A percentile compares a stretch with the other conserved stretches of the same genome.
phyloP scores from a whole-genome alignment of 2,797 vertebrate species.

The Yasuhikotakia modesta region DNA sequence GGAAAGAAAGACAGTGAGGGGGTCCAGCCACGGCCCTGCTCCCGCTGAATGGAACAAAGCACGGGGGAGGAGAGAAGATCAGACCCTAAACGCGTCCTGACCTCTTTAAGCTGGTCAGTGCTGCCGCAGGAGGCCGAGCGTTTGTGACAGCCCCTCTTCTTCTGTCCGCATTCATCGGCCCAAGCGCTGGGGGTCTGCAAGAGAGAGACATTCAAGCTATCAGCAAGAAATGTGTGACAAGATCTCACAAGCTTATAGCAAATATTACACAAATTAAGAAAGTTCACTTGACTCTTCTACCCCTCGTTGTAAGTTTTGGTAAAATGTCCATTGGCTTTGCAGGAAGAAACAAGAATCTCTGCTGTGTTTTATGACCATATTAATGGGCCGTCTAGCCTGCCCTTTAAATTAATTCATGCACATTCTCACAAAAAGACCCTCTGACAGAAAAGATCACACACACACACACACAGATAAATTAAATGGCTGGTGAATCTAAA shows the following conservation, averaged over 20 bases:
- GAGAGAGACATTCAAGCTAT: constrained; percentile 41
- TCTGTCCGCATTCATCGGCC: constrained; percentile 81
- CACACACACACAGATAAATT: constrained; percentile 6
- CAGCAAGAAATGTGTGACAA: background rate
- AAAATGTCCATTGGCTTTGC: too few species aligned
- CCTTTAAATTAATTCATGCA: constrained; percentile 27
- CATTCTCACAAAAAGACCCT: constrained; percentile 23
- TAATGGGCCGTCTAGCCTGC: constrained; percentile 5
- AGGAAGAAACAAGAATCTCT: background rate
- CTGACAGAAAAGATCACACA: constrained; percentile 15
- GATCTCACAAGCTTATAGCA: background rate
- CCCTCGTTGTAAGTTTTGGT: background rate
- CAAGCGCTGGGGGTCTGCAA: constrained; percentile 85
- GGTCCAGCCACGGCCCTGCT: constrained; percentile 11
- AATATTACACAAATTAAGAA: background rate
- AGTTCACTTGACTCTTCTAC: background rate
- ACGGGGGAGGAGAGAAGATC: constrained; percentile 44
- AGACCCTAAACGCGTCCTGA: constrained; percentile 65
- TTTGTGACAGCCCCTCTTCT: constrained; percentile 85
- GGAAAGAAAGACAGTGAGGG: constrained; percentile 26
- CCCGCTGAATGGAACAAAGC: constrained; percentile 44
- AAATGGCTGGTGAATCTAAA: background rate
- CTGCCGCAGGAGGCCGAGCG: constrained; percentile 89
- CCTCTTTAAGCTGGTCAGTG: constrained; percentile 89
- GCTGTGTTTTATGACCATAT: constrained; percentile 19